A percentile compares a stretch with the other conserved stretches of the same genome.
phyloP scores from a whole-genome alignment of 2,797 vertebrate genomes.

The Oophaga sylvatica region DNA sequence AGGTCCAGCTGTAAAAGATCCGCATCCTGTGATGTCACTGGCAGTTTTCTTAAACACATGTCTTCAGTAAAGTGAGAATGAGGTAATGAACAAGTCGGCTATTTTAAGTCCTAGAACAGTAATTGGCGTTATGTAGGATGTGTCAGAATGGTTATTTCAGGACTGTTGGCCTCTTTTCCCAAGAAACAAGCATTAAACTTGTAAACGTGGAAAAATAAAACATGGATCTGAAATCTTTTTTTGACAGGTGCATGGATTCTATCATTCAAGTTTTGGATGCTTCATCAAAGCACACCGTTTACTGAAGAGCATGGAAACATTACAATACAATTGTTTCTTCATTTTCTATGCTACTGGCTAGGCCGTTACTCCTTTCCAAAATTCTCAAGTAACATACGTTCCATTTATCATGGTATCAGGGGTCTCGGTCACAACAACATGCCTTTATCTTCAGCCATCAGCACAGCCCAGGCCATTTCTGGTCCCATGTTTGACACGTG shows the following conservation, averaged over 20 bases:
- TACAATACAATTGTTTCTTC: neutral
- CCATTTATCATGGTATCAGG: too few relatives aligned
- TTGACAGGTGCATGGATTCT: neutral
- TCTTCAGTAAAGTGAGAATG: neutral
- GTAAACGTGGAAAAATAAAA: neutral
- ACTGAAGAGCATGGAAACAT: neutral
- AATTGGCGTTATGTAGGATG: neutral
- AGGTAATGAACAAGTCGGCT: neutral
- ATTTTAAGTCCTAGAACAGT: neutral
- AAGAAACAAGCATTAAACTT: neutral
- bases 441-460: too few relatives aligned
- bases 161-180: neutral
- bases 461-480: too few relatives aligned
- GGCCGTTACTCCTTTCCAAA: too few relatives aligned
- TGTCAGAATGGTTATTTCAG: conserved; percentile 1
- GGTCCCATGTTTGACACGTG: too few relatives aligned
- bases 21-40: neutral
- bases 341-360: too few relatives aligned
- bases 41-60: neutral
- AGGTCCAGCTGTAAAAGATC: neutral
- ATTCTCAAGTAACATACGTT: too few relatives aligned
- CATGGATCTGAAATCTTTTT: neutral
- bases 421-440: too few relatives aligned
- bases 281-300: neutral
- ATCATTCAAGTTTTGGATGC: neutral